phyloP scores from a whole-genome alignment of 2,888 invertebrate species.

The Drosophila mulleri region DNA sequence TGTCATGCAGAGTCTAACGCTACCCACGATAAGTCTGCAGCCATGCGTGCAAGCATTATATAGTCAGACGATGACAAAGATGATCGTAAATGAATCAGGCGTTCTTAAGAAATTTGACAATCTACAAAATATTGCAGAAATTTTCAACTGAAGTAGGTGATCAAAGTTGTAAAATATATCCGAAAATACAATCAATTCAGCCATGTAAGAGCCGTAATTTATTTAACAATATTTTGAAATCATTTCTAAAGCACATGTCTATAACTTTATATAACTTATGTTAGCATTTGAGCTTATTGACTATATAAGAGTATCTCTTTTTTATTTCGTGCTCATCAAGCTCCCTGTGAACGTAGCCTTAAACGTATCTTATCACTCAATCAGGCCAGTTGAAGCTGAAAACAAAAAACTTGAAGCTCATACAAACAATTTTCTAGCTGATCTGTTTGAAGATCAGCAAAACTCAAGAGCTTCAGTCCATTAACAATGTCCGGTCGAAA shows the following conservation, averaged over 20 bases:
- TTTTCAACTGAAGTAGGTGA: too few relatives aligned
- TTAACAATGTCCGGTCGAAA: neutral
- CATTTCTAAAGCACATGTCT: neutral
- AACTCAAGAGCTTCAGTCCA: neutral
- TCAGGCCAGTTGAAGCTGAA: slow-evolving; percentile 3
- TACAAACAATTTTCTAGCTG: neutral
- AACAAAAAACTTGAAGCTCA: slow-evolving; percentile 6
- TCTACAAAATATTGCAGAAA: neutral
- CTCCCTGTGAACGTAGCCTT: neutral
- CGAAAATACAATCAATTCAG: neutral
- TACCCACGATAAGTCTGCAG: neutral
- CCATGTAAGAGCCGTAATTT: neutral
- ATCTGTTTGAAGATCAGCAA: slow-evolving; percentile 2
- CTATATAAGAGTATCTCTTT: neutral
- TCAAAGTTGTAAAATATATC: too few relatives aligned
- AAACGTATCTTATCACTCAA: slow-evolving; percentile 10
- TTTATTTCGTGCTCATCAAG: neutral
- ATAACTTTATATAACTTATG: neutral
- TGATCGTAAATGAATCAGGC: slow-evolving; percentile 1
- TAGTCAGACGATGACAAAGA: neutral
- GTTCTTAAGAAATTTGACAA: neutral
- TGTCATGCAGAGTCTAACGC: neutral
- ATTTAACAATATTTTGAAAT: too few relatives aligned
- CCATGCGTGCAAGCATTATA: neutral
- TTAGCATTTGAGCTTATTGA: neutral